Evolutionary conservation across 1,140 invertebrate genomes (phyloP).

Genomic region (Dinothrombium tinctorium): DNA sequence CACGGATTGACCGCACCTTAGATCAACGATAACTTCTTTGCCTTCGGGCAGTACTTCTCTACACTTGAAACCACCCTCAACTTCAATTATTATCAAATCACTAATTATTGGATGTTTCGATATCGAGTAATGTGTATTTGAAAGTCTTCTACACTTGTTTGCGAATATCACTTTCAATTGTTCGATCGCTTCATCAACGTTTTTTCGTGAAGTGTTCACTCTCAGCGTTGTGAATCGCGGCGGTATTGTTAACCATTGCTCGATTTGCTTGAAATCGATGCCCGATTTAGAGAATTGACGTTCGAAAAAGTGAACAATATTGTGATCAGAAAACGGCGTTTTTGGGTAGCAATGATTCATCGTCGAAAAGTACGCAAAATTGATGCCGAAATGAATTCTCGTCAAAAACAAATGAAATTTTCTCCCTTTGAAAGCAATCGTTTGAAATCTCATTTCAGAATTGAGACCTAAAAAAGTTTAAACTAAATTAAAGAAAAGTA

Average conservation of each 20-base stretch:
- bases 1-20: slow-evolving; percentile 44
- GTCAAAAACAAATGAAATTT: no score
- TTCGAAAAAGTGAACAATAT: no score
- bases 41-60: slow-evolving; percentile 8
- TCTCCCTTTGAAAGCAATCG: no score
- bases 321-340: no score
- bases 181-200: slow-evolving; percentile 8
- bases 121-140: slow-evolving; percentile 9
- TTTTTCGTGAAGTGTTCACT: slow-evolving; percentile 15
- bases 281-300: no score
- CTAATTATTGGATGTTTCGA: slow-evolving; percentile 17
- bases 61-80: background rate
- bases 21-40: slow-evolving; percentile 49
- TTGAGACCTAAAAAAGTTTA: no score
- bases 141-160: slow-evolving; percentile 11
- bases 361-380: no score
- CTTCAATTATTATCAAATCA: slow-evolving; percentile 17
- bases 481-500: no score
- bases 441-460: no score
- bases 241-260: slow-evolving; percentile 12
- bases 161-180: slow-evolving; percentile 12
- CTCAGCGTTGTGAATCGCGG: slow-evolving; percentile 18
- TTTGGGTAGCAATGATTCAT: no score
- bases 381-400: no score
- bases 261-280: slow-evolving; percentile 2